Evolutionary conservation across 53 echinoderm and acorn worm genomes (phyloP), one percentile per base, ranked within the genome.

Genomic region (Holothuria leucospilota): DNA sequence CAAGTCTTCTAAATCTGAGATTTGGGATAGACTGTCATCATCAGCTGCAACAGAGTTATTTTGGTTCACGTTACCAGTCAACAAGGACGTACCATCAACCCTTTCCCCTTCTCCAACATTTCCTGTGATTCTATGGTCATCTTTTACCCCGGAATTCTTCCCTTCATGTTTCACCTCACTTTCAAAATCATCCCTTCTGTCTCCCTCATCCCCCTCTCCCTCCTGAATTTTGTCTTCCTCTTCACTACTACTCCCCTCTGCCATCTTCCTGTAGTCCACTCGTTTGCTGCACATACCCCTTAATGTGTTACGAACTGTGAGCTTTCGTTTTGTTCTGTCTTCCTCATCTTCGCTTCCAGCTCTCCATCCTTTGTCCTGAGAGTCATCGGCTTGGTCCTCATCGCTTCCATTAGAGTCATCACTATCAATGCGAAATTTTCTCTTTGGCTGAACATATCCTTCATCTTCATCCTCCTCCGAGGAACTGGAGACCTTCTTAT

Each of bases 401-500:
- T 72, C 85, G 0, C 61, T 90, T 7, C 90, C 90, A 11, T 92
- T 92, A 9, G 92, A 92, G 10, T 92, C 92, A 41, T 95, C 95
- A 52, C 96, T 96, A 64, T 92, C 91, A 63, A 96, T 90, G 16
- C 92, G 88, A 78, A 96, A 96, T 73, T 96, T 96, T 51, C 96
- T 85, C 64, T 93, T 94, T 23, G 90, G 85, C 58, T 90, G 90
- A 49, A 86, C 81, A 70, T 81, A 90, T 20, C 80, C 85, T 63
- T 87, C 87, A 64, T 82, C 87, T 59, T 78, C 91, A 20, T 83
- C 53, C 2, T 77, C 87, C 69, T 73, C 82, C 1, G 49, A 63
- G 21, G 87, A 77, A 70, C 68, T 82, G 7, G 63, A 80, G 30
- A 52, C n/a, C 16, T 28, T 8, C 59, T 68, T 82, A 26, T 53